Conservation (phyloP, 2,888 invertebrate genomes). For the Drosophila vallismaia region DNA sequence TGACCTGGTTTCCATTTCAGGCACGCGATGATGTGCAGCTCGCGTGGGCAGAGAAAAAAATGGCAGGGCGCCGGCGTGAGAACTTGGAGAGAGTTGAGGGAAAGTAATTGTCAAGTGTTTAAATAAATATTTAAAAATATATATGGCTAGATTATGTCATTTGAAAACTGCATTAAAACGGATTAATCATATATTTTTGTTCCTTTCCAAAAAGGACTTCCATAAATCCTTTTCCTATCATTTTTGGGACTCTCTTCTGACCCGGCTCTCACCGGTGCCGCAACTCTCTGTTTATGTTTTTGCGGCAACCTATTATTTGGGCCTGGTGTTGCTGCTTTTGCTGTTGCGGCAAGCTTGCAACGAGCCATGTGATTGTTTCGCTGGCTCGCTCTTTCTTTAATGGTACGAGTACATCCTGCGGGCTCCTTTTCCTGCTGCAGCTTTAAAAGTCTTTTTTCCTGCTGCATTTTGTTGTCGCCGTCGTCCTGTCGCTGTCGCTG, state of each 20-base stretch:
- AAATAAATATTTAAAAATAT: not conserved
- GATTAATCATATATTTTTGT: not conserved
- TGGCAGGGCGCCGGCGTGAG: slow-evolving; percentile 61
- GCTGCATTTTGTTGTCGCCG: slow-evolving; percentile 73
- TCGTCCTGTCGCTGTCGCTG: slow-evolving; percentile 38
- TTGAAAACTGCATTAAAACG: not conserved
- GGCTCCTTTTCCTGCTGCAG: slow-evolving; percentile 42
- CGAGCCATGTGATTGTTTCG: slow-evolving; percentile 73
- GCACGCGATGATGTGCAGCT: slow-evolving; percentile 72
- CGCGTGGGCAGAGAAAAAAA: slow-evolving; percentile 62
- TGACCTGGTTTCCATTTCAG: slow-evolving; percentile 81
- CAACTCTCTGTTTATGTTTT: slow-evolving; percentile 80
- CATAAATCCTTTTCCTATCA: not conserved
- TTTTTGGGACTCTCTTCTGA: slow-evolving; percentile 3
- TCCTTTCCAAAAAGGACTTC: not conserved
- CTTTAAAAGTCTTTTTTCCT: slow-evolving; percentile 31
- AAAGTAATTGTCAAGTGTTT: slow-evolving; percentile 4
- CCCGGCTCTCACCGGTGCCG: slow-evolving; percentile 44
- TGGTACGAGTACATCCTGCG: slow-evolving; percentile 45
- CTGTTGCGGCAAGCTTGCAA: slow-evolving; percentile 62
- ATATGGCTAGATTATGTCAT: not conserved
- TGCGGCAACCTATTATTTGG: slow-evolving; percentile 63
- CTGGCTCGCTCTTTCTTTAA: slow-evolving; percentile 62
- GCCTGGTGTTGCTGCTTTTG: slow-evolving; percentile 18
- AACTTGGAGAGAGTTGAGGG: slow-evolving; percentile 12